Conservation (phyloP, 2,888 invertebrate species). For the Criorhina ranunculi region DNA sequence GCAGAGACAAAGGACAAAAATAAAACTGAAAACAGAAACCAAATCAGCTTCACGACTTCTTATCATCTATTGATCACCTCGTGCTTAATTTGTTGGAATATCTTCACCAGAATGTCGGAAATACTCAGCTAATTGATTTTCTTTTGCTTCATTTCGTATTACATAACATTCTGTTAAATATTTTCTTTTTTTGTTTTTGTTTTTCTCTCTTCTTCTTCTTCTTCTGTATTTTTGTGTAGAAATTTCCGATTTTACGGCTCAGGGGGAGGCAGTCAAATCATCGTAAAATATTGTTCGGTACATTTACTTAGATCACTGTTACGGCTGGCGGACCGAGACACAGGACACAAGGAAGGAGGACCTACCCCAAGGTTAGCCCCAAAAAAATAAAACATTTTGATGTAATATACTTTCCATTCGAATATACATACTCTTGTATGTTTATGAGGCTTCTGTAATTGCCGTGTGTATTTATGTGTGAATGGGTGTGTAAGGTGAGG, state of each 20-base stretch:
- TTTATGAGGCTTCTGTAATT: slow-evolving; percentile 54
- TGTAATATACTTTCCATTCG: slow-evolving; percentile 29
- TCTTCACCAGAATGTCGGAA: slow-evolving; percentile 18
- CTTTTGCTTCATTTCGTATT: slow-evolving; percentile 39
- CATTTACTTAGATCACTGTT: slow-evolving; percentile 44
- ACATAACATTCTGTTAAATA: not conserved
- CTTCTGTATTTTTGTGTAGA: slow-evolving; percentile 5
- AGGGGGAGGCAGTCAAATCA: slow-evolving; percentile 51
- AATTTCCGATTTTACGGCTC: slow-evolving; percentile 37
- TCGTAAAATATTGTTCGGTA: slow-evolving; percentile 57
- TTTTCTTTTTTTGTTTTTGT: not conserved
- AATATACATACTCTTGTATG: slow-evolving; percentile 33
- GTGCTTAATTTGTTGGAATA: slow-evolving; percentile 34
- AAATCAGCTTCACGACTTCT: not conserved
- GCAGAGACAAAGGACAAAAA: too few relatives aligned
- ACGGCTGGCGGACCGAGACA: not conserved
- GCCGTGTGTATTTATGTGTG: slow-evolving; percentile 4
- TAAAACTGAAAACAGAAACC: not conserved
- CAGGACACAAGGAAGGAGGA: not conserved
- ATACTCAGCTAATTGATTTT: slow-evolving; percentile 61
- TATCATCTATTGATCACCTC: not conserved
- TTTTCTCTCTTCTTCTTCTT: not conserved
- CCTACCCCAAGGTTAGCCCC: slow-evolving; percentile 39
- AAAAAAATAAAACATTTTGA: slow-evolving; percentile 34
- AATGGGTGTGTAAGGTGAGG: slow-evolving; percentile 8